Base-by-base conservation (phyloP, 2,888 invertebrate genomes). In the Spodoptera picta region DNA sequence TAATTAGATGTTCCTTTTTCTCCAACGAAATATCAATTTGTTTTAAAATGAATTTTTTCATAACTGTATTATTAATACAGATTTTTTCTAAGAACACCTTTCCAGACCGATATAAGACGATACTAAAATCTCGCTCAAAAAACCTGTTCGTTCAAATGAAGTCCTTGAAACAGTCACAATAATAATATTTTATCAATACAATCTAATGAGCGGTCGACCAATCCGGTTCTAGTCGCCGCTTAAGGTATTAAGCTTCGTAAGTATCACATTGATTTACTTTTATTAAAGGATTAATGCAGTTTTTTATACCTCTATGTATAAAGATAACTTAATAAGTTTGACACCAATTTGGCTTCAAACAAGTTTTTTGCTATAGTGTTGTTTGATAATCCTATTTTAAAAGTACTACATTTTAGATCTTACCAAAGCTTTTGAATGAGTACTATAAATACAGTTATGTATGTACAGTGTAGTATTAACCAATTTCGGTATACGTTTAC, bases 141-240 rank as follows among this genome's bases (percentile, higher is more conserved):
- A 68, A 41, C 42, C 48, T 23, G 48, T 54, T 41, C 14, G 27
- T 51, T 53, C 42, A 24, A 63, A 63, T 74, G 3, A 74, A 72
- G 48, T 58, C 49, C 52, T 69, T 48, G 51, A 60, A 60, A 55
- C 31, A 43, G 46, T 55, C 44, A 44, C 27, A 36, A 53, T 69
- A 55, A 53, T 62, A 57, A 69, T 52, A 75, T 60, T 58, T 60
- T 59, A 69, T 69, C 75, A 50, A 7, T 61, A 7, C 19, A 36
- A 61, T 70, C 60, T 59, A 53, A 73, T 12, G 11, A 59, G 14
- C 44, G 24, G 53, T 44, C 44, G 27, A 23, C 46, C 7, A 2
- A 56, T 70, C 73, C 61, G 49, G 71, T 65, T 19, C 10, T 19
- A 23, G 23, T 36, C 27, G 27, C 46, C 43, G 44, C 41, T 51